Evolutionary conservation across 2,797 vertebrate species (phyloP).

Genomic region (Tapera naevia): DNA sequence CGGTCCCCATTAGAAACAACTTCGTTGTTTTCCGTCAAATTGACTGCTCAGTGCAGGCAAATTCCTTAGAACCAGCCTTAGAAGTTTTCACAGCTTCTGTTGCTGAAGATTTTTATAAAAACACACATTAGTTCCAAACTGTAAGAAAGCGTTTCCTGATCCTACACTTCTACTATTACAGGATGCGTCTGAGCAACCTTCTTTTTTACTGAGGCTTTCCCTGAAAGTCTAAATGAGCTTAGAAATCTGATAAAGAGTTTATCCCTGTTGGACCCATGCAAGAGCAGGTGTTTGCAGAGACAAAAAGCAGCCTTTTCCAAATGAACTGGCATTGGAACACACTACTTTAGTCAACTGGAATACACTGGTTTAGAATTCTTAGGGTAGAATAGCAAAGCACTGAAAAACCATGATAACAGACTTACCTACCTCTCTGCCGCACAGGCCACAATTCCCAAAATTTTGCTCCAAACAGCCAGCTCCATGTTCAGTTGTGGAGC

Average conservation of each 20-base stretch:
- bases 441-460: neutral
- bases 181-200: neutral
- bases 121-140: neutral
- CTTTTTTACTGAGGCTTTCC: neutral
- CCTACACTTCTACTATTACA: neutral
- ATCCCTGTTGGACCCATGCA: neutral
- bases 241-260: neutral
- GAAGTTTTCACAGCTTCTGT: neutral
- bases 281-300: slow-evolving; percentile 31
- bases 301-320: neutral
- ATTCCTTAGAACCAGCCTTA: neutral
- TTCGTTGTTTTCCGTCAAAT: neutral
- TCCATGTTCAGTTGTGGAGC: neutral
- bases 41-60: neutral
- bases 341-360: neutral
- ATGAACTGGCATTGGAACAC: neutral
- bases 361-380: neutral
- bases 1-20: neutral
- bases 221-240: neutral
- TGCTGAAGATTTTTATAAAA: neutral
- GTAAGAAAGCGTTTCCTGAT: neutral
- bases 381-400: neutral
- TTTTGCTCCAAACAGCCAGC: neutral
- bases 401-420: neutral
- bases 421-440: neutral